Conservation (phyloP, 2,113 vertebrate species). For the Tursiops truncatus region DNA sequence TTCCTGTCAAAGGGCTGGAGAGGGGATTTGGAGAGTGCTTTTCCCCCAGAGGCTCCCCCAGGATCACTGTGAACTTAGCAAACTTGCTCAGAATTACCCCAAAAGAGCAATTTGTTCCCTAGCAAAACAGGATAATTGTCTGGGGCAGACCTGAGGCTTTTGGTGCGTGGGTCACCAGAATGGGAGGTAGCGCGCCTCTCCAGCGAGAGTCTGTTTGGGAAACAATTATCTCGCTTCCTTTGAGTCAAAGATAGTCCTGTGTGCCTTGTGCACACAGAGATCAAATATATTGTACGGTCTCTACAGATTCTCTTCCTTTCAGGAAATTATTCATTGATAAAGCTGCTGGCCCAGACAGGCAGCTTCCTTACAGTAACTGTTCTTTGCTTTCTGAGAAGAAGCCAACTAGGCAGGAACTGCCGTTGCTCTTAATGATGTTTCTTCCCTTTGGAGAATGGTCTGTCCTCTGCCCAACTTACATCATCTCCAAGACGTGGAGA, state of each 20-base stretch:
- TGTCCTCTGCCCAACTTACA: not conserved
- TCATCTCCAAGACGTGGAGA: not conserved
- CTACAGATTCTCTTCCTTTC: constrained; percentile 67
- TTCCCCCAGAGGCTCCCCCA: constrained; percentile 19
- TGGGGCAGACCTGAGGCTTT: constrained; percentile 59
- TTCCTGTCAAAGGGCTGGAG: constrained; percentile 36
- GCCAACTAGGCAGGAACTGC: not conserved
- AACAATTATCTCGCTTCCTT: constrained; percentile 70
- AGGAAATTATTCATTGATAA: constrained; percentile 70
- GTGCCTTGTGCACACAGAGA: not conserved
- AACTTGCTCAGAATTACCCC: constrained; percentile 69
- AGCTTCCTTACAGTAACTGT: constrained; percentile 70
- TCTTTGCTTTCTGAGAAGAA: constrained; percentile 72
- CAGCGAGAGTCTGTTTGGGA: constrained; percentile 51
- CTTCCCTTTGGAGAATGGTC: constrained; percentile 47
- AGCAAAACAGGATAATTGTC: constrained; percentile 77
- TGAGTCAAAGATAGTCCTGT: constrained; percentile 47
- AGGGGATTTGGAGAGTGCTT: constrained; percentile 18
- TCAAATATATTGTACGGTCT: constrained; percentile 51
- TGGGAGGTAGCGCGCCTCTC: not conserved
- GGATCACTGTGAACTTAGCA: constrained; percentile 63
- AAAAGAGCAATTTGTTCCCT: constrained; percentile 76
- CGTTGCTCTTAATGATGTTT: not conserved
- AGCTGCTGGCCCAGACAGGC: constrained; percentile 43
- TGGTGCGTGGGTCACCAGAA: not conserved